Percentiles rank a stretch among this genome's conserved stretches.
phyloP scores from a whole-genome alignment of 1,140 invertebrate genomes.

The Drosophila murphyi region DNA sequence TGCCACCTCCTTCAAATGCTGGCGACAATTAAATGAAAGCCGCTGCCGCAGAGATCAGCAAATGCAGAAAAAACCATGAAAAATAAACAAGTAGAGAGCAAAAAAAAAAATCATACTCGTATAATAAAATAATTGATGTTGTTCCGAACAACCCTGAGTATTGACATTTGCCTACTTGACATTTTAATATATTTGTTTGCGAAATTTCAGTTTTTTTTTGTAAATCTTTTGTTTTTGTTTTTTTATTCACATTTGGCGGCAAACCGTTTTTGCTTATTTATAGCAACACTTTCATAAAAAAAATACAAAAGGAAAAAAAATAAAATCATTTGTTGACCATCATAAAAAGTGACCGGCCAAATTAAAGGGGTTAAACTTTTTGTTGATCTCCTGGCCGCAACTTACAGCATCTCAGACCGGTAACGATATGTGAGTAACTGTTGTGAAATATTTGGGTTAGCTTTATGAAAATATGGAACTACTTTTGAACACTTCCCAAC shows the following conservation, averaged over 20 bases:
- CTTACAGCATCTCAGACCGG: constrained; percentile 15
- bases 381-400: constrained; percentile 45
- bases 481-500: not conserved
- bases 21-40: constrained; percentile 58
- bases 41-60: constrained; percentile 29
- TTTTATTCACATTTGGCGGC: constrained; percentile 32
- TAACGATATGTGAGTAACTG: constrained; percentile 12
- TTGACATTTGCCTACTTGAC: constrained; percentile 75
- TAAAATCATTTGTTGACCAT: constrained; percentile 33
- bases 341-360: constrained; percentile 35
- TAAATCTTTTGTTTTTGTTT: constrained; percentile 4
- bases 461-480: not conserved
- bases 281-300: constrained; percentile 39
- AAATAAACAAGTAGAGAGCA: constrained; percentile 6
- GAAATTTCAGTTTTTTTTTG: constrained; percentile 43
- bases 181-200: constrained; percentile 71
- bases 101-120: constrained; percentile 47
- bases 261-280: constrained; percentile 10
- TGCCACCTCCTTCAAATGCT: constrained; percentile 12
- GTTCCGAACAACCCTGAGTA: constrained; percentile 46
- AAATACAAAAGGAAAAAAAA: not conserved
- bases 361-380: constrained; percentile 50
- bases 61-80: constrained; percentile 18
- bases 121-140: constrained; percentile 68
- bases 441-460: constrained; percentile 10